Base-by-base conservation (phyloP, 2,113 vertebrate species). In the Gadus chalcogrammus region DNA sequence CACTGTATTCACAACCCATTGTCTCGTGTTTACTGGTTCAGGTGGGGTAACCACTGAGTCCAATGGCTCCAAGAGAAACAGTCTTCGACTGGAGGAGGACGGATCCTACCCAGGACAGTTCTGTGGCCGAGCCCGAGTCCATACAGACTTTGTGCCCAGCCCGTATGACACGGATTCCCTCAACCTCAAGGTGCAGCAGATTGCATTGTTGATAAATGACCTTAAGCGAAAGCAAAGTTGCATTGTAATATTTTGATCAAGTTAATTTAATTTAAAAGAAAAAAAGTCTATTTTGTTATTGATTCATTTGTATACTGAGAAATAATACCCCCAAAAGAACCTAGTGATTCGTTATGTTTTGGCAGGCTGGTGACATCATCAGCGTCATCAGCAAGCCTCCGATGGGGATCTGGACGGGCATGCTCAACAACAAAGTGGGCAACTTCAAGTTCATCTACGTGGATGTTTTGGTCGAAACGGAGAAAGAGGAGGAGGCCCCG, bases 391-490 rank as follows among this genome's bases (percentile, higher is more conserved):
- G 93, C 67, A 98, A 99, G 90, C 94, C 95, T 5, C 96, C 95
- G 0, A 98, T 99, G 97, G 97, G 97, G 9, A 98, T 96, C 88
- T 99, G 97, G 97, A 97, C 94, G 0, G 97, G 97, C 65, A 92
- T 97, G 93, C 81, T 99, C 13, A 94, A 96, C 87, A 94, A 95
- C 84, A 99, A 95, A 86, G 94, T 99, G 63, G 97, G 97, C 55
- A 98, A 94, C 83, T 99, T 99, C 85, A 99, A 99, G 85, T 99
- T 99, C 83, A 97, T 99, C 87, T 99, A 99, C 0, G 97, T 98
- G 16, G 92, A 98, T 62, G 73, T 95, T 90, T 68, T 93, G 82
- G 73, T 69, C 60, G 91, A 92, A 63, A 80, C 77, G 68, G 71
- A 68, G 22, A 67, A 84, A 64, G 92, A 95, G 82, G 93, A 93